Evolutionary conservation across 2,113 vertebrate genomes (phyloP), one percentile per base, ranked within the genome.

Genomic region (Barnardius zonarius): DNA sequence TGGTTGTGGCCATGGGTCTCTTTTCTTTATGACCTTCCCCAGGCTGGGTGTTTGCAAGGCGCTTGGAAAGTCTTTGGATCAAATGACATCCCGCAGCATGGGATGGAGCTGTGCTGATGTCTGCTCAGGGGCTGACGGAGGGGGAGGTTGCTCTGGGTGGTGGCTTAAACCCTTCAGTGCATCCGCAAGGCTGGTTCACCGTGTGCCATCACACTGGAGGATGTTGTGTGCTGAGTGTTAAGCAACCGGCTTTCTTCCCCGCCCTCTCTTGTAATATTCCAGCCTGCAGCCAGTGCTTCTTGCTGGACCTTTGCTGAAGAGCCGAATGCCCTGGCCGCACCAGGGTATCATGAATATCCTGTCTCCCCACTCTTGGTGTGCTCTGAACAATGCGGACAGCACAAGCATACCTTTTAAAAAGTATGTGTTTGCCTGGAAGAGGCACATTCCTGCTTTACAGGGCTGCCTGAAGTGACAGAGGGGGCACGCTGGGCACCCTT

Each of bases 201-300:
- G 0, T 0, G 4, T 64, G 43, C 78, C 18, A 1, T n/a, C 4
- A 2, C 10, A 4, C 6, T 14, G 37, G 61, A 59, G 51, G 31
- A 27, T 67, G 59, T 30, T 63, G n/a, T 19, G 20, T 67, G 35
- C 74, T 59, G 35, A 41, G 52, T 11, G 37, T 37, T 83, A 75
- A 86, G 66, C 51, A 52, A 27, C 51, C 17, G 43, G 30, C 44
- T 77, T 72, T 72, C 17, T 86, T 18, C 66, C 16, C 15, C n/a
- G 31, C 17, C 27, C 18, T 31, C 31, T 66, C 30, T 33, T 48
- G 24, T 13, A 8, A 41, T 41, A 15, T 19, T 44, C 33, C 49
- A 64, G 62, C 57, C 74, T 22, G 5, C 22, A 52, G 25, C 20
- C 54, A 35, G 22, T 20, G 35, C 63, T 62, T 55, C 89, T 72